Evolutionary conservation across 2,113 vertebrate species (phyloP).

Genomic region (Protobothrops flavoviridis): DNA sequence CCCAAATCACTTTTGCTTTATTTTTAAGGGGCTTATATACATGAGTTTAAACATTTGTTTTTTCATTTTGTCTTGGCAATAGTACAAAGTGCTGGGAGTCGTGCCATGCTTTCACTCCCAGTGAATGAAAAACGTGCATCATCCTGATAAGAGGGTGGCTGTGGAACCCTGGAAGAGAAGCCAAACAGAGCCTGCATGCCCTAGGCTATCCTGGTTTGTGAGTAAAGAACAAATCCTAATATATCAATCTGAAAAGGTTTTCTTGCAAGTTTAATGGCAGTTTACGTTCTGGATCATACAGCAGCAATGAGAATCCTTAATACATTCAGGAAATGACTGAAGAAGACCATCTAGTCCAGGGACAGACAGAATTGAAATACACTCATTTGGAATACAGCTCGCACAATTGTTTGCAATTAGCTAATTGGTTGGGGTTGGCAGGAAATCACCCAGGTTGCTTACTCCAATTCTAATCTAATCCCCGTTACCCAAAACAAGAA

Average conservation of each 20-base stretch:
- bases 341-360: not conserved
- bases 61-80: slow-evolving; percentile 7
- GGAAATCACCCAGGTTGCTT: not conserved
- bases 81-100: not conserved
- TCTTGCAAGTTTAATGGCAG: not conserved
- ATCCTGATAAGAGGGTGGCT: slow-evolving; percentile 7
- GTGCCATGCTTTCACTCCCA: slow-evolving; percentile 16
- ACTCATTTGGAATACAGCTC: not conserved
- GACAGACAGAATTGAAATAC: not conserved
- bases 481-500: not conserved
- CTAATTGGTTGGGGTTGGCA: not conserved
- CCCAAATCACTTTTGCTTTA: not conserved
- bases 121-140: slow-evolving; percentile 9
- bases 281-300: not conserved
- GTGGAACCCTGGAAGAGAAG: not conserved
- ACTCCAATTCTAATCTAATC: not conserved
- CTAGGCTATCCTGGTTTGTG: not conserved
- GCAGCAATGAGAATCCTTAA: not conserved
- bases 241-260: not conserved
- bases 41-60: not conserved
- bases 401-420: not conserved
- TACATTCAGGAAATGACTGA: not conserved
- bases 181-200: not conserved
- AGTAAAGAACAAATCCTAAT: not conserved
- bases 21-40: not conserved